These are phyloP conservation scores for Caranx ignobilis DNA, from an alignment of 2,113 vertebrate species.

Conservation along the genomic window DNA sequence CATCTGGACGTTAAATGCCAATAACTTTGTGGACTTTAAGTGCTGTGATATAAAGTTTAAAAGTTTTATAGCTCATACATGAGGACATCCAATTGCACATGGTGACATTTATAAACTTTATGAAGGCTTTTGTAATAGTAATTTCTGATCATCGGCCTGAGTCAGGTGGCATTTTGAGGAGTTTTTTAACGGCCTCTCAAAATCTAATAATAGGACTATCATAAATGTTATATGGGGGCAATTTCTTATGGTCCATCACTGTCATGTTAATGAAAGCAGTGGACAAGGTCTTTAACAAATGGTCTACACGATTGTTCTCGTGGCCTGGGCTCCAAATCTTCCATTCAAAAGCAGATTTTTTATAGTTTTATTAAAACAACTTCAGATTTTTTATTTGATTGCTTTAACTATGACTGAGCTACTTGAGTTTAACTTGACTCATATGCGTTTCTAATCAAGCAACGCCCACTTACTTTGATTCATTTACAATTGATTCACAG, in stretches of 20 bases:
- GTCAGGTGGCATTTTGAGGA: constrained; percentile 73
- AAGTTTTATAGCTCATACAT: constrained; percentile 57
- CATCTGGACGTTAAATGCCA: constrained; percentile 64
- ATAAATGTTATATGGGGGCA: constrained; percentile 68
- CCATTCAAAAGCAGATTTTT: constrained; percentile 16
- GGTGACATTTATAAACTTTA: constrained; percentile 78
- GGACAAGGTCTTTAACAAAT: constrained; percentile 19
- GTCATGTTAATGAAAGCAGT: constrained; percentile 59
- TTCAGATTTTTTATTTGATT: not conserved
- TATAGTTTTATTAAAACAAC: constrained; percentile 13
- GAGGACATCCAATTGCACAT: constrained; percentile 47
- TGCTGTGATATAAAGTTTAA: constrained; percentile 45
- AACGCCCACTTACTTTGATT: not conserved
- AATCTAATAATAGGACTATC: constrained; percentile 67
- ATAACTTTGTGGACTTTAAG: constrained; percentile 48
- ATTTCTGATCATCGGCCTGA: constrained; percentile 70
- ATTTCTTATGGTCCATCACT: constrained; percentile 67
- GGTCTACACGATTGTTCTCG: not conserved
- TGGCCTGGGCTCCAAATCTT: constrained; percentile 1
- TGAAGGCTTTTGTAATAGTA: constrained; percentile 71
- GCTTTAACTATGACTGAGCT: not conserved
- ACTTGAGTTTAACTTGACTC: not conserved
- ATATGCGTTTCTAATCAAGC: not conserved
- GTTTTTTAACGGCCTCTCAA: constrained; percentile 71
- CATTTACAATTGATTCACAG: not conserved